A percentile compares a stretch with the other conserved stretches of the same genome.
Conservation (phyloP, 2,113 vertebrate genomes). For the Eidolon helvum region DNA sequence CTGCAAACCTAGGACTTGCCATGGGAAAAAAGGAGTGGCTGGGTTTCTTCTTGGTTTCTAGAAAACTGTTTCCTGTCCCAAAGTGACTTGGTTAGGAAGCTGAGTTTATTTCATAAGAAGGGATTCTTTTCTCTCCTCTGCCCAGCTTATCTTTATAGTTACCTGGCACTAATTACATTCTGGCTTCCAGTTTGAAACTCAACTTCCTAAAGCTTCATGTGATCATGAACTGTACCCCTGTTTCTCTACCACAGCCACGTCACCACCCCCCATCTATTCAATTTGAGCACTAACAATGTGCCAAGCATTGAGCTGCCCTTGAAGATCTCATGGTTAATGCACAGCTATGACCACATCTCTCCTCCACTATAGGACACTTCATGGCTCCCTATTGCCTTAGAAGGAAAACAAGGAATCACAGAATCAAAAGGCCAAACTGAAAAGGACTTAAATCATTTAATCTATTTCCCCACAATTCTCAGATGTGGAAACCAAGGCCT, state of each 20-base stretch:
- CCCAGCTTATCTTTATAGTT: neutral
- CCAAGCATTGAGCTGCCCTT: neutral
- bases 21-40: neutral
- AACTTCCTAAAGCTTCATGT: neutral
- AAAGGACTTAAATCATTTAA: neutral
- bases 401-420: neutral
- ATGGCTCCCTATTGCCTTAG: neutral
- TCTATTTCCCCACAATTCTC: neutral
- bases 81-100: neutral
- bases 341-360: neutral
- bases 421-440: neutral
- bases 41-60: neutral
- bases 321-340: neutral
- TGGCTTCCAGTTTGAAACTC: neutral
- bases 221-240: neutral
- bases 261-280: neutral
- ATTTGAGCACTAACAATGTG: neutral
- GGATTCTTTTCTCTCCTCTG: neutral
- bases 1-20: neutral
- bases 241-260: neutral
- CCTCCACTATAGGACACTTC: rapidly evolving
- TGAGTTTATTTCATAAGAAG: neutral
- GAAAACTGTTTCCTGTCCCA: constrained; percentile 12
- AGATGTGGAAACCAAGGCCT: neutral
- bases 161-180: neutral